A percentile compares a stretch with the other conserved stretches of the same genome.
Conservation (phyloP, 1,140 invertebrate species). For the Sitobion miscanthi region DNA sequence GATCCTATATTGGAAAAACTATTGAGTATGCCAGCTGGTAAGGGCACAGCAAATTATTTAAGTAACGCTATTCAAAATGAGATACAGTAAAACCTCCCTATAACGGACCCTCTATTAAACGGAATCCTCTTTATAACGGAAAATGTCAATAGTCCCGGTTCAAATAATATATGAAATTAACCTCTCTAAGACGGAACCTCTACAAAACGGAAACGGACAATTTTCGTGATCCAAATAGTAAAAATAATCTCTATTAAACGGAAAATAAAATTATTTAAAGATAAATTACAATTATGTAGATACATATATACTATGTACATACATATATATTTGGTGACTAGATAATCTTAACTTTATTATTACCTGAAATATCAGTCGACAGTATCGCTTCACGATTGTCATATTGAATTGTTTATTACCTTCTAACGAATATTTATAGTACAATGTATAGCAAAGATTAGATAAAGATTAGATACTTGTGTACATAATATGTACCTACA, state of each 20-base stretch:
- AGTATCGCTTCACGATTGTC: neutral
- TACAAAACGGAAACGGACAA: neutral
- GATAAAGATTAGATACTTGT: neutral
- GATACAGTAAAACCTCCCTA: neutral
- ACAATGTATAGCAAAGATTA: neutral
- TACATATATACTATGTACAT: too few species aligned
- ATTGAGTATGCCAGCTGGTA: neutral
- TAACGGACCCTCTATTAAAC: neutral
- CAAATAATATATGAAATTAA: neutral
- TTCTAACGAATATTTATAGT: too few species aligned
- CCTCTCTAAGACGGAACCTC: neutral
- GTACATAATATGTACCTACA: neutral
- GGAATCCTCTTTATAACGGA: neutral
- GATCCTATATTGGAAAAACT: slow-evolving; percentile 42
- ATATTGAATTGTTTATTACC: neutral
- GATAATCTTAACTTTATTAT: too few species aligned
- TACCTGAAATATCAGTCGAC: too few species aligned
- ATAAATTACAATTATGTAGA: too few species aligned
- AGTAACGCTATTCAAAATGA: slow-evolving; percentile 53
- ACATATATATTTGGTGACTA: too few species aligned
- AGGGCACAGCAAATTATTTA: slow-evolving; percentile 47
- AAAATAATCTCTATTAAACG: too few species aligned
- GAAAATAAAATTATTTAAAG: too few species aligned
- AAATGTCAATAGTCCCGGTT: neutral
- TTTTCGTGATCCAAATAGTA: too few species aligned